Evolutionary conservation across 30 jellyfish, hydroid and myxozoan species (phyloP).

Genomic region (Phacellophora camtschatica): DNA sequence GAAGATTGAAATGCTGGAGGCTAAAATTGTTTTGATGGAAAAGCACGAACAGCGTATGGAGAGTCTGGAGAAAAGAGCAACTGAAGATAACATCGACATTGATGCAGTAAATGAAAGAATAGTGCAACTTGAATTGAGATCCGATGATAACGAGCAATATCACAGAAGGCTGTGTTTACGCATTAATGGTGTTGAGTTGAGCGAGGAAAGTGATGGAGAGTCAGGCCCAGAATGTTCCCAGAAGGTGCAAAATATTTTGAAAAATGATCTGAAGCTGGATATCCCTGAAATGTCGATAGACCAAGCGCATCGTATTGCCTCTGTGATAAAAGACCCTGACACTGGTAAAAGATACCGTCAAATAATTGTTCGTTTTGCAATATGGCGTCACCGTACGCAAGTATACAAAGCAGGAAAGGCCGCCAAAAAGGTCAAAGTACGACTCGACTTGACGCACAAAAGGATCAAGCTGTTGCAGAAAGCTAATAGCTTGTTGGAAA

Average conservation of each 20-base stretch:
- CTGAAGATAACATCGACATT: background rate
- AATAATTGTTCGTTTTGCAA: background rate
- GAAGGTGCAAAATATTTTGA: background rate
- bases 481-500: background rate
- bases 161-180: background rate
- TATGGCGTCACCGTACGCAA: conserved; percentile 8
- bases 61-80: conserved; percentile 5
- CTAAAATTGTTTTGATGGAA: conserved; percentile 4
- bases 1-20: conserved; percentile 22
- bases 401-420: background rate
- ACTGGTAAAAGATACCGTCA: conserved; percentile 1
- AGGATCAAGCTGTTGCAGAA: background rate
- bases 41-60: conserved; percentile 7
- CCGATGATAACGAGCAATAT: background rate
- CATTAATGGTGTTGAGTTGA: background rate
- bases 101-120: conserved; percentile 5
- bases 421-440: background rate
- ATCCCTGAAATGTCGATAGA: background rate
- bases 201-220: background rate
- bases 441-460: background rate
- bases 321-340: conserved; percentile 1
- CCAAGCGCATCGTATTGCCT: background rate
- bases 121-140: conserved; percentile 1
- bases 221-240: background rate
- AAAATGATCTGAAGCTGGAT: background rate